phyloP scores from a whole-genome alignment of 2,113 vertebrate genomes.

The Sorex fumeus region DNA sequence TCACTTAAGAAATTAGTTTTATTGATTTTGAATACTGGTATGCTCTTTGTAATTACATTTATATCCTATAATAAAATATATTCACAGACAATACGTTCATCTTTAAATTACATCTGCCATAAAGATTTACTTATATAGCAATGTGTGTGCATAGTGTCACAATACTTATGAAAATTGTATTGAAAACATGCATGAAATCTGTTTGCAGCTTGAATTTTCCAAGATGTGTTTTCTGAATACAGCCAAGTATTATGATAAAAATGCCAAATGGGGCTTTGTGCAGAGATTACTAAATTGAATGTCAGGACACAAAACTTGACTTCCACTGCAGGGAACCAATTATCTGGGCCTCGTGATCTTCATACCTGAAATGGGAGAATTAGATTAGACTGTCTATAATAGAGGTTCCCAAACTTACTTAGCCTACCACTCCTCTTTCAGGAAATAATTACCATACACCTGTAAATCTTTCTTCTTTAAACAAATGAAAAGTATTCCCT shows the following conservation, averaged over 20 bases:
- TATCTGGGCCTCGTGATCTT: background rate
- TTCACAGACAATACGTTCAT: constrained; percentile 19
- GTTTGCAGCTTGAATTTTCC: background rate
- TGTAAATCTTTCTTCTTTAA: too few relatives aligned
- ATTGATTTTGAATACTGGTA: constrained; percentile 43
- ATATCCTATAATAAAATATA: background rate
- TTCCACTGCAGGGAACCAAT: background rate
- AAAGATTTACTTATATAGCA: constrained; percentile 3
- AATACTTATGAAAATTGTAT: background rate
- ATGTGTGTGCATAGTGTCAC: background rate
- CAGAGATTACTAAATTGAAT: background rate
- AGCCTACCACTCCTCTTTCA: too few relatives aligned
- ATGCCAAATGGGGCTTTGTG: background rate
- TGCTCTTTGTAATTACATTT: constrained; percentile 13
- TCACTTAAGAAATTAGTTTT: constrained; percentile 76
- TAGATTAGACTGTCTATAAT: background rate
- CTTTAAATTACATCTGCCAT: background rate
- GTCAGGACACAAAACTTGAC: background rate
- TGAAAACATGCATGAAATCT: background rate
- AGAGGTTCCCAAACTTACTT: background rate
- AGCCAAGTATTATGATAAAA: background rate
- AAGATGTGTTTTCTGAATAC: background rate
- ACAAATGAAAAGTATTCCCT: too few relatives aligned
- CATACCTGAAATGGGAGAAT: constrained; percentile 34
- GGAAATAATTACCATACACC: too few relatives aligned